These are phyloP conservation scores for Globodera ellingtonae DNA, from an alignment of 1,140 invertebrate genomes.

Conservation along the genomic window DNA sequence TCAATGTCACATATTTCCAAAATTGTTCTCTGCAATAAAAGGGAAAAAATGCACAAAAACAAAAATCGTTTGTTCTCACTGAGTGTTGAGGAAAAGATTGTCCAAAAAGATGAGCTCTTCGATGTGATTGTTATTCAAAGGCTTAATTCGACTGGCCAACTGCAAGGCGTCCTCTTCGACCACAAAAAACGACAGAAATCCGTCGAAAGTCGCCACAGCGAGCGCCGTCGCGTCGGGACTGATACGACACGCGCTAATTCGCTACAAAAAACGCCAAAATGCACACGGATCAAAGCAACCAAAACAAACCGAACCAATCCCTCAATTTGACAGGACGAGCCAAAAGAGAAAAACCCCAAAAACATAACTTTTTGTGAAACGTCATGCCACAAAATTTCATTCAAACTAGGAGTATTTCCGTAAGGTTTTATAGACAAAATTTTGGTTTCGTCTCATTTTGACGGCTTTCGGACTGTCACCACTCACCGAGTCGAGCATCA, in stretches of 20 bases:
- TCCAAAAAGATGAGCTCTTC: slow-evolving; percentile 47
- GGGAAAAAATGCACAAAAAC: too few species aligned
- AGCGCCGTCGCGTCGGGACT: slow-evolving; percentile 47
- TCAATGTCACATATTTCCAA: slow-evolving; percentile 45
- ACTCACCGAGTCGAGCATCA: slow-evolving; percentile 27
- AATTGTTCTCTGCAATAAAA: slow-evolving; percentile 32
- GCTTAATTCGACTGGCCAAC: slow-evolving; percentile 30
- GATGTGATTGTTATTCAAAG: slow-evolving; percentile 35
- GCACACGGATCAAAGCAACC: background rate
- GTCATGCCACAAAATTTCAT: background rate
- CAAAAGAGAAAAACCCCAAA: background rate
- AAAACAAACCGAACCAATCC: too few species aligned
- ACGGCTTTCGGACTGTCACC: background rate
- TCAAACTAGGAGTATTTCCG: too few species aligned
- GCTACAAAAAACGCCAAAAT: slow-evolving; percentile 5
- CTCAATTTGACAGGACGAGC: too few species aligned
- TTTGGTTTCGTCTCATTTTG: background rate
- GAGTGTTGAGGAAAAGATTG: slow-evolving; percentile 38
- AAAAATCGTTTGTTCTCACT: slow-evolving; percentile 19
- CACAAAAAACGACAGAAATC: slow-evolving; percentile 39
- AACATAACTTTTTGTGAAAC: background rate
- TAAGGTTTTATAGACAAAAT: too few species aligned
- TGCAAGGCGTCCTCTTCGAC: slow-evolving; percentile 34
- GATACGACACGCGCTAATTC: slow-evolving; percentile 44
- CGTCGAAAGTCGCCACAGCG: slow-evolving; percentile 39